Conservation (phyloP, 2,797 vertebrate species). For the Labeo calbasu region DNA sequence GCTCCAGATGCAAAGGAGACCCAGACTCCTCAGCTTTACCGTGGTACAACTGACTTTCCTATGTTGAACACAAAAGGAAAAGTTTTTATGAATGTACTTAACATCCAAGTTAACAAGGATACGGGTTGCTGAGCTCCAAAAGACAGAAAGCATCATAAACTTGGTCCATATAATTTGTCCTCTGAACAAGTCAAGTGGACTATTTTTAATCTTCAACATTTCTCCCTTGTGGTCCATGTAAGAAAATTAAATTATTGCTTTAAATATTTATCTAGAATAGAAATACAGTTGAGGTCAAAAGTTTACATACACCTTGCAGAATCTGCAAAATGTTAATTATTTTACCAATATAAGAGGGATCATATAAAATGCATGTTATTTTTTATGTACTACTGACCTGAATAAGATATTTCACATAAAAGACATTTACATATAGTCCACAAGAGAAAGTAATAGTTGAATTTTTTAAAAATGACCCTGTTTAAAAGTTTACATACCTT, state of each 20-base stretch:
- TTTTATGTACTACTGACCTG: too few relatives aligned
- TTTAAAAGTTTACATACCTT: too few relatives aligned
- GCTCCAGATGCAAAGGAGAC: slow-evolving; percentile 52
- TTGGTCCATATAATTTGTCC: neutral
- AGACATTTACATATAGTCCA: too few relatives aligned
- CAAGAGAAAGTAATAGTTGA: too few relatives aligned
- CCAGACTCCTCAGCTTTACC: slow-evolving; percentile 50
- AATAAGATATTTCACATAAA: too few relatives aligned
- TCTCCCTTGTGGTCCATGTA: neutral
- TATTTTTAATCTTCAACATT: neutral
- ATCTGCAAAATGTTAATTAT: too few relatives aligned
- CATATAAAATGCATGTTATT: too few relatives aligned
- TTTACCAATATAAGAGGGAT: too few relatives aligned
- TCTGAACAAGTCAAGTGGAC: neutral
- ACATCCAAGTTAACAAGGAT: neutral
- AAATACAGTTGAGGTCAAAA: neutral
- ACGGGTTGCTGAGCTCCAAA: neutral
- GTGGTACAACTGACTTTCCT: neutral
- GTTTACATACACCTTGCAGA: too few relatives aligned
- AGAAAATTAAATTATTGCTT: neutral
- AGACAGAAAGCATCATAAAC: neutral
- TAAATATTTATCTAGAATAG: neutral
- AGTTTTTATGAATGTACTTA: neutral
- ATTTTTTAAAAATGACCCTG: too few relatives aligned
- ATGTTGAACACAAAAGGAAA: neutral